Base-by-base conservation (phyloP, 2,797 vertebrate species). In the Sebastes kiyomatsui region DNA sequence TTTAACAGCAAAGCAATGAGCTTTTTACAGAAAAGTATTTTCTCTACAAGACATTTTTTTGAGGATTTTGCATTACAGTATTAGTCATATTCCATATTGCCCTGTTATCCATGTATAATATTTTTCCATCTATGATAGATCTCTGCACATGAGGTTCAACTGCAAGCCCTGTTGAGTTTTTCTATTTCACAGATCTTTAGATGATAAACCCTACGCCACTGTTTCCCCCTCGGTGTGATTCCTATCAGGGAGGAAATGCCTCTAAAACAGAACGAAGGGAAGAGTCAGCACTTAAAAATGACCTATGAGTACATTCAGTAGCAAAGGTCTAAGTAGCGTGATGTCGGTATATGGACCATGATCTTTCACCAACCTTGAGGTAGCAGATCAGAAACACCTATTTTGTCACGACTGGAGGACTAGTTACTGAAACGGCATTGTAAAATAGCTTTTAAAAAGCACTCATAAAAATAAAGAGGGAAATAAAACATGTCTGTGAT, bases 1-100 rank as follows among this genome's bases (percentile, higher is more conserved):
- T 83, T 75, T 28, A 76, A 30, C 77, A 75, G 52, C 55, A 75
- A 59, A 71, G 70, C 72, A 76, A 42, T 61, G 10, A 84, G 52
- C 76, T 65, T 42, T 20, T 42, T 20, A 23, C 4, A 71, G 46
- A 18, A 28, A 58, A 71, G 6, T 54, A 23, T 55, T 35, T 46
- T 49, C 9, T 64, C 9, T 3, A 13, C 16, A 30, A n/a, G 3
- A 54, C 27, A 58, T 46, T 20, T 35, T 11, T 18, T 61, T 8
- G 1, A 73, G 25, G 46, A 46, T 74, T 67, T 84, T 23, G 33
- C 32, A 38, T 14, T 2, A 2, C 9, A 12, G 6, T 33, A 42
- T 69, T 72, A 32, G 56, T 66, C 30, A 22, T 22, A 28, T 28
- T 28, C 30, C 18, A 28, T 22, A n/a, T 18, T 16, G n/a, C 61